Conservation (phyloP, 1,140 invertebrate species). For the Hycleus cichorii region DNA sequence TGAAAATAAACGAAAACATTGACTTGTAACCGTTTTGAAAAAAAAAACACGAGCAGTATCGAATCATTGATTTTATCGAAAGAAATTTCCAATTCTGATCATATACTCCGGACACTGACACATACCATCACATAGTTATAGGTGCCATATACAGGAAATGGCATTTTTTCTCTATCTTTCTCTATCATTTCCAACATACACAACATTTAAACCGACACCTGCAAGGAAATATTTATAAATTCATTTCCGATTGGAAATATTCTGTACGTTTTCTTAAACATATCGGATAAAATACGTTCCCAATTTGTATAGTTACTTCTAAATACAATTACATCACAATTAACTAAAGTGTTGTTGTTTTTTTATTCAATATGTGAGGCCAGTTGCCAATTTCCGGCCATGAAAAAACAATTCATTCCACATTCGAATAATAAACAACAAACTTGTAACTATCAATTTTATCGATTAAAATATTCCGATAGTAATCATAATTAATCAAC, state of each 20-base stretch:
- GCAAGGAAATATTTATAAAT: slow-evolving; percentile 14
- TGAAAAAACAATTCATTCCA: neutral
- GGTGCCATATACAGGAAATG: slow-evolving; percentile 7
- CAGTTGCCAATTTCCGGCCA: too few species aligned
- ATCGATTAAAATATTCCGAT: too few species aligned
- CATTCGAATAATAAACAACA: neutral
- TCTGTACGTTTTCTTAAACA: slow-evolving; percentile 3
- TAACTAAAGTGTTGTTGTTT: neutral
- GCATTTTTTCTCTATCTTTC: slow-evolving; percentile 4
- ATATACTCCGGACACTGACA: slow-evolving; percentile 1
- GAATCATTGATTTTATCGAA: neutral
- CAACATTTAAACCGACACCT: slow-evolving; percentile 6
- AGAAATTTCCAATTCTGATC: slow-evolving; percentile 2
- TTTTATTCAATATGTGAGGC: too few species aligned
- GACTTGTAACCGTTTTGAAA: neutral
- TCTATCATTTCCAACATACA: too few species aligned
- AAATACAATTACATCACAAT: slow-evolving; percentile 11
- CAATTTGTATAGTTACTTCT: neutral
- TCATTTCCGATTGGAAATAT: slow-evolving; percentile 13
- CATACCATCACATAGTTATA: slow-evolving; percentile 9
- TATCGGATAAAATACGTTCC: neutral
- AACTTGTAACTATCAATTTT: neutral
- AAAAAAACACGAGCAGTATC: neutral
- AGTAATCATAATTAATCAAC: too few species aligned
- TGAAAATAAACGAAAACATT: too few species aligned